Base-by-base conservation (phyloP, 2,888 invertebrate species). In the Drosophila glabriapex region DNA sequence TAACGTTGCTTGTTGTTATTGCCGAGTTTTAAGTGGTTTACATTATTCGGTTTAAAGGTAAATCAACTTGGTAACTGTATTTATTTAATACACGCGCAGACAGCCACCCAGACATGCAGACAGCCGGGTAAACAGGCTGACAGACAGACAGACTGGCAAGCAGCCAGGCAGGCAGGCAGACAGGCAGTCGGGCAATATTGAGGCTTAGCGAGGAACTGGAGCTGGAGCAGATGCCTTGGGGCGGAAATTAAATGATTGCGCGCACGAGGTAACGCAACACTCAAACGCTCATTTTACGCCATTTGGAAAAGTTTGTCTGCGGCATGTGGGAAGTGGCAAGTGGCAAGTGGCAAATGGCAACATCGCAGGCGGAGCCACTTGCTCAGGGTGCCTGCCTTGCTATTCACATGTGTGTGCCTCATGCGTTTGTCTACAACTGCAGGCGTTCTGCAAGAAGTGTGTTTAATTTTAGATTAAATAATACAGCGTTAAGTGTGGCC, bases 11-110 rank as follows among this genome's bases (percentile, higher is more conserved):
- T 80, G 79, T 81, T 87, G 83, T 85, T 87, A 88, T 85, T 85
- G 85, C 78, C 46, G 84, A 76, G 84, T 86, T 86, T 86, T 86
- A 86, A 86, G 85, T 86, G 85, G 89, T 84, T 86, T 86, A 86
- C 89, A 84, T 86, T 86, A 86, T 86, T 89, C 89, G 87, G 86
- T 78, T 86, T 86, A 89, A 86, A 86, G 85, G 87, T 84, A 84
- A 89, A 84, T 86, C 87, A 86, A 86, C 89, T 89, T 81, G 89
- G 89, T 89, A 86, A 86, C 86, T 86, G 85, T 86, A 86, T 89
- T 86, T 86, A 86, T 86, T 86, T 86, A 86, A 86, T 89, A 82
- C 78, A 86, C 82, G 77, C 84, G 73, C 80, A 79, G 70, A 54
- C 68, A 72, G 67, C 14, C 72, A 72, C 33, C 35, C 67, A 70